These are phyloP conservation scores for Ostrea edulis DNA, from an alignment of 1,140 invertebrate genomes.

Conservation along the genomic window DNA sequence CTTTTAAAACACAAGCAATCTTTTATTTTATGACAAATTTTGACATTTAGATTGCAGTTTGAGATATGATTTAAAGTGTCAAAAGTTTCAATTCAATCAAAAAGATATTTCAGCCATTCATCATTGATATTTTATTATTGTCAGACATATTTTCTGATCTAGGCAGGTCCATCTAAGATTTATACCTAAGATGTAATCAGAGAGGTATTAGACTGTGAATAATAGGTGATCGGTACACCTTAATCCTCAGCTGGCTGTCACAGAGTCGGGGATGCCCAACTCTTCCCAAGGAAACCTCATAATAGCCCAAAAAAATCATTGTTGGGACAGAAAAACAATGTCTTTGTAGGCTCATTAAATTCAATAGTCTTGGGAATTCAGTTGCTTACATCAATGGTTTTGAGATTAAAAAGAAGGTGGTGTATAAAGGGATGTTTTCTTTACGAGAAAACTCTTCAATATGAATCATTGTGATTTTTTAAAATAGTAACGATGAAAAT, in stretches of 20 bases:
- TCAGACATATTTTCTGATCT: constrained; percentile 35
- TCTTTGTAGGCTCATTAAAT: not conserved
- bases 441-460: not conserved
- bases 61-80: constrained; percentile 39
- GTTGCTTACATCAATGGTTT: not conserved
- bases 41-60: constrained; percentile 25
- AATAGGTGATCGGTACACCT: not conserved
- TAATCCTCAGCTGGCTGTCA: not conserved
- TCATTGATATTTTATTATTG: constrained; percentile 38
- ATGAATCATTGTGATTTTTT: constrained; percentile 7
- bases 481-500: not conserved
- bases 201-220: constrained; percentile 24
- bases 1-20: not conserved
- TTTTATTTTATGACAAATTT: constrained; percentile 40
- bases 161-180: constrained; percentile 26
- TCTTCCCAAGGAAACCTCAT: not conserved
- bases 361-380: not conserved
- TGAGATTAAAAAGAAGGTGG: not conserved
- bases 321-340: not conserved
- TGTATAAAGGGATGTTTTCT: not conserved
- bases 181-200: constrained; percentile 1
- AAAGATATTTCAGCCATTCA: constrained; percentile 29
- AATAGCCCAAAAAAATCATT: not conserved
- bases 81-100: constrained; percentile 33
- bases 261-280: not conserved